Percentiles rank a stretch among this genome's conserved stretches.
These are phyloP conservation scores for Tachyglossus aculeatus DNA, from an alignment of 2,797 vertebrate species.

Conservation along the genomic window DNA sequence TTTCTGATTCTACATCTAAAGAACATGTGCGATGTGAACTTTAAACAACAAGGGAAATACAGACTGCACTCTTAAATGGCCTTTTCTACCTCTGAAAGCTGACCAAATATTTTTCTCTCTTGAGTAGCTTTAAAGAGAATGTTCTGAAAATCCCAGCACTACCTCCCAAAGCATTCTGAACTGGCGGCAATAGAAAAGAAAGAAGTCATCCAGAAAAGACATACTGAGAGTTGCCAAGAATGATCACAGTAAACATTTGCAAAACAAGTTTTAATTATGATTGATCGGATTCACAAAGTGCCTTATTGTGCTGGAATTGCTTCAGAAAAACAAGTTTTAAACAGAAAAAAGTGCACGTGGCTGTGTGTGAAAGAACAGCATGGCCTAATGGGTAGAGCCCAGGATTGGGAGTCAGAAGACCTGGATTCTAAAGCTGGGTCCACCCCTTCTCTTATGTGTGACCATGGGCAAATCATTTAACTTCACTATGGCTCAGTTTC, in stretches of 20 bases:
- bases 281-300: not conserved
- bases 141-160: constrained; percentile 27
- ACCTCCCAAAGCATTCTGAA: not conserved
- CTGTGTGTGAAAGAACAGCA: too few species aligned
- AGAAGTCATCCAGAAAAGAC: constrained; percentile 10
- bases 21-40: constrained; percentile 16
- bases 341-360: too few species aligned
- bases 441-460: too few species aligned
- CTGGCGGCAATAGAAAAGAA: constrained; percentile 17
- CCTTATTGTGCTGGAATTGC: not conserved
- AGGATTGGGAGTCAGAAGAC: too few species aligned
- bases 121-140: constrained; percentile 42
- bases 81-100: constrained; percentile 41
- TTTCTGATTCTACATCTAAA: constrained; percentile 45
- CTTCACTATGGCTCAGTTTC: too few species aligned
- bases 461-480: too few species aligned
- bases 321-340: too few species aligned
- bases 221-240: too few species aligned
- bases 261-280: too few species aligned
- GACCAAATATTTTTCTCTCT: constrained; percentile 41
- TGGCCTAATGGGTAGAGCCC: too few species aligned
- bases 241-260: too few species aligned
- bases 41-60: constrained; percentile 18
- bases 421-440: too few species aligned
- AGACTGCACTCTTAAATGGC: constrained; percentile 1